Conservation (phyloP, 2,113 vertebrate genomes). For the Podocnemis expansa region DNA sequence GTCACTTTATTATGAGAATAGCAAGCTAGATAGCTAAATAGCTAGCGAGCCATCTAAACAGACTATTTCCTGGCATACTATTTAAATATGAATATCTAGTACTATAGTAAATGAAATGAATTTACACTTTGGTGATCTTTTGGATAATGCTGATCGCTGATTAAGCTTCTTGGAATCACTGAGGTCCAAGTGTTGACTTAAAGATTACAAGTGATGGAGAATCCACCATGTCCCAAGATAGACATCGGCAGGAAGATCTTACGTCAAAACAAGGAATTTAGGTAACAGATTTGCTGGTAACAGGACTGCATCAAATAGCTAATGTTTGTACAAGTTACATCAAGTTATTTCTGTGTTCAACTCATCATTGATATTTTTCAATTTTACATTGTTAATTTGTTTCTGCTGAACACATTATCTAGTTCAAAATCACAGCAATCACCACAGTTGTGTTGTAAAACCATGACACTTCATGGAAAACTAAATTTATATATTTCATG, state of each 20-base stretch:
- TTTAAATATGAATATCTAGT: too few relatives aligned
- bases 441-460: neutral
- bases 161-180: too few relatives aligned
- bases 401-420: neutral
- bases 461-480: accelerated
- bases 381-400: too few relatives aligned
- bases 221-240: neutral
- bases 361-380: neutral
- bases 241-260: neutral
- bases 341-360: neutral
- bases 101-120: too few relatives aligned
- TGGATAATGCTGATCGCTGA: too few relatives aligned
- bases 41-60: too few relatives aligned
- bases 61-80: too few relatives aligned
- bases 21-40: too few relatives aligned
- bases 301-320: neutral
- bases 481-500: accelerated
- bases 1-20: too few relatives aligned
- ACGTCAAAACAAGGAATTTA: neutral
- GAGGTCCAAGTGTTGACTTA: neutral
- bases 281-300: neutral
- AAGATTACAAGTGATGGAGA: neutral
- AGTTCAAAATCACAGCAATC: neutral
- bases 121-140: too few relatives aligned
- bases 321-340: neutral